Conservation (phyloP, 2,113 vertebrate genomes). For the Hydropotes inermis region DNA sequence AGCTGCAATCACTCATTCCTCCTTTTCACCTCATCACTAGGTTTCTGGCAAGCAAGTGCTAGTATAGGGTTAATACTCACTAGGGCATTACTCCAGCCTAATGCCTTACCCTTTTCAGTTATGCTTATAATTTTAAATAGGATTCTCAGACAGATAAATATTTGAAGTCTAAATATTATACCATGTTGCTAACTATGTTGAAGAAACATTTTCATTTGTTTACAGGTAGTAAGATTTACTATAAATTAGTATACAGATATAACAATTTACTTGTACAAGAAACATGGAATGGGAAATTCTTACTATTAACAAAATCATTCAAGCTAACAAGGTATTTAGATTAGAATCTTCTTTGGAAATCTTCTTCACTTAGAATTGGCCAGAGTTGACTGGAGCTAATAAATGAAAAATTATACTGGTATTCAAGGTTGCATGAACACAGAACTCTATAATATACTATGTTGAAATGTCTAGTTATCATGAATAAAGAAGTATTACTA, state of each 20-base stretch:
- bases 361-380: neutral
- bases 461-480: neutral
- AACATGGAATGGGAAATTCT: neutral
- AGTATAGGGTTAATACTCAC: neutral
- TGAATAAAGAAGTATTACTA: conserved; percentile 36
- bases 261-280: neutral
- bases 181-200: neutral
- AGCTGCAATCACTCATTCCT: neutral
- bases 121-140: neutral
- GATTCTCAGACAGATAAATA: neutral
- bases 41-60: neutral
- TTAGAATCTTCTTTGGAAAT: neutral
- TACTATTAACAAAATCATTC: neutral
- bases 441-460: neutral
- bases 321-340: neutral
- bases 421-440: neutral
- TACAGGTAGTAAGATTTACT: neutral
- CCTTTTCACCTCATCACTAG: neutral
- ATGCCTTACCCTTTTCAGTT: neutral
- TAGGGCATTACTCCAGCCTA: neutral
- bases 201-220: conserved; percentile 27
- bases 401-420: neutral
- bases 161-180: neutral
- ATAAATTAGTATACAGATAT: neutral
- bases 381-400: neutral